Evolutionary conservation across 2,797 vertebrate genomes (phyloP), one percentile per base, ranked within the genome.

Genomic region (Toxotes lorentzi): DNA sequence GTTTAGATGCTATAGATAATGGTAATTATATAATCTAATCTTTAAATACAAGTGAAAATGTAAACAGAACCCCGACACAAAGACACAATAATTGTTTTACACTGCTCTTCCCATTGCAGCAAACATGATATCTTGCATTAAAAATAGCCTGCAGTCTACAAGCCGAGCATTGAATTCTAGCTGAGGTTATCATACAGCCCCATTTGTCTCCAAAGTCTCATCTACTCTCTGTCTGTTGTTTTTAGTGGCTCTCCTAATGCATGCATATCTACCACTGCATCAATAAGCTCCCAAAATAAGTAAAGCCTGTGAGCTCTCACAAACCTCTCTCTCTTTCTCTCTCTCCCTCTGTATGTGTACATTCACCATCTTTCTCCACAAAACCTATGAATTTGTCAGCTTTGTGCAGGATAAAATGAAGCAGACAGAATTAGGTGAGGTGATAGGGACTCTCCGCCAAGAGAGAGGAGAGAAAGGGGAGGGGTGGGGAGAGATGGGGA

Each of bases 381-480:
- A 88, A 85, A 86, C 75, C 73, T 81, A 84, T 85, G 85, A 87
- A 90, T 92, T 86, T 89, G 82, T 91, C 89, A 88, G 87, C 83
- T 91, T 90, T 91, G 78, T 91, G 87, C 51, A 41, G 89, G 84
- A 78, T 80, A 93, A 89, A 92, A 92, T 86, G 91, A 91, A 86
- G 86, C 88, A 84, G 90, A 89, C 85, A 92, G 91, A 93, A 92
- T 92, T 89, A 91, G 90, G 91, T 85, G 86, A 88, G 77, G 86
- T 86, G 89, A 92, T 83, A 79, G 83, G 76, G 77, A 89, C 75
- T 85, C 78, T 78, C 68, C 16, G 62, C 78, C 83, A 85, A 83
- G 66, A 73, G 62, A 84, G 81, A 70, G 64, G 24, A 69, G 21
- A 34, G 45, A 43, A 27, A 47, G 24, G 24, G 59, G 76, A 57